Evolutionary conservation across 2,797 vertebrate genomes (phyloP).

Genomic region (Synaphobranchus kaupii): DNA sequence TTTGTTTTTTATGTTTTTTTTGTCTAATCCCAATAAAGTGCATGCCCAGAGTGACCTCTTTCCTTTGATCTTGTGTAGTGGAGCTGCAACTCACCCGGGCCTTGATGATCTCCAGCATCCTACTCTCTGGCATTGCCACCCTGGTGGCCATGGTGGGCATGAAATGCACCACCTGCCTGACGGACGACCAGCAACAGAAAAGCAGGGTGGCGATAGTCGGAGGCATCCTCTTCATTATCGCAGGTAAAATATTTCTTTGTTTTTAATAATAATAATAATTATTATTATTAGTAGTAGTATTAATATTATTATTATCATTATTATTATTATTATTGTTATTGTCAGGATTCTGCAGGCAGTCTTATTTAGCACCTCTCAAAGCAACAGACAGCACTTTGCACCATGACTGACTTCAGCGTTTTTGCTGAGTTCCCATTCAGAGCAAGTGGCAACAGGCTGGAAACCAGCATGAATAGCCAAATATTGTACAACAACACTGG

Average conservation of each 20-base stretch:
- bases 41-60: neutral
- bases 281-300: neutral
- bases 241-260: conserved; percentile 68
- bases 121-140: conserved; percentile 73
- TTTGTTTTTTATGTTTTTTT: neutral
- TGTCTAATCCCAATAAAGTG: neutral
- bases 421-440: neutral
- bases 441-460: conserved; percentile 2
- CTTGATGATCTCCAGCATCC: conserved; percentile 82
- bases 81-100: conserved; percentile 84
- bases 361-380: neutral
- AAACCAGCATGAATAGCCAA: neutral
- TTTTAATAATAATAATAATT: neutral
- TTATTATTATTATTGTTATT: neutral
- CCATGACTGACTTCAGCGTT: neutral
- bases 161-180: conserved; percentile 91
- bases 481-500: neutral
- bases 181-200: conserved; percentile 78
- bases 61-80: conserved; percentile 59
- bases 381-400: neutral
- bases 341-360: neutral
- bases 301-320: neutral
- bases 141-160: conserved; percentile 81
- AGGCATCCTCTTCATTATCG: conserved; percentile 80
- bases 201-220: conserved; percentile 83